Evolutionary conservation across 2,797 vertebrate genomes (phyloP).

Genomic region (Ispidina lecontei): DNA sequence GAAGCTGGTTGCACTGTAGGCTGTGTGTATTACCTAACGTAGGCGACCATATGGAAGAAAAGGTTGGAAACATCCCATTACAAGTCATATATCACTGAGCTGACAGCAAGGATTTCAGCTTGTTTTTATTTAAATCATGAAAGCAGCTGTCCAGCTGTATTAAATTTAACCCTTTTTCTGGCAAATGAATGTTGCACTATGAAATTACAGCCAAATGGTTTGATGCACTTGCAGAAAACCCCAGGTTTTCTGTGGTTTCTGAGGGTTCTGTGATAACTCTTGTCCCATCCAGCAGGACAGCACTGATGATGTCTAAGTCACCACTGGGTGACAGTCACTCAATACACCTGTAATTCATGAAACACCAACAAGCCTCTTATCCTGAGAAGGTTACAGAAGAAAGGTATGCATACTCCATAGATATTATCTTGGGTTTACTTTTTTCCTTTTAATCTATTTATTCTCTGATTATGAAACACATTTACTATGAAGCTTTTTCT

Average conservation of each 20-base stretch:
- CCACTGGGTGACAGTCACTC: constrained; percentile 30
- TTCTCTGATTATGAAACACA: neutral
- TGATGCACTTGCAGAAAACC: constrained; percentile 49
- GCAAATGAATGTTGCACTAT: constrained; percentile 74
- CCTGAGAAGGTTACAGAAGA: neutral
- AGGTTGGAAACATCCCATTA: constrained; percentile 93
- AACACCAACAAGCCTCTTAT: constrained; percentile 11
- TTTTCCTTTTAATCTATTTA: neutral
- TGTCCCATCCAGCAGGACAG: constrained; percentile 16
- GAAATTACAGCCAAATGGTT: constrained; percentile 51
- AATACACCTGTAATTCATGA: neutral
- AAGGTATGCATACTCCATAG: neutral
- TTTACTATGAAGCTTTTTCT: neutral
- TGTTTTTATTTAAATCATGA: constrained; percentile 94
- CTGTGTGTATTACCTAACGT: constrained; percentile 85
- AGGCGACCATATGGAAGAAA: constrained; percentile 87
- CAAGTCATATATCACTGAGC: constrained; percentile 90
- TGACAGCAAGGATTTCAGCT: constrained; percentile 90
- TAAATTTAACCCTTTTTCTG: constrained; percentile 84
- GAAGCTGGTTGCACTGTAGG: constrained; percentile 79
- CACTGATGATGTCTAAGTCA: constrained; percentile 16
- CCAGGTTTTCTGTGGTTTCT: neutral
- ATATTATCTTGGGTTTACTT: neutral
- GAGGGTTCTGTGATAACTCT: constrained; percentile 22
- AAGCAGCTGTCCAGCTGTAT: constrained; percentile 86